phyloP scores from a whole-genome alignment of 1,140 invertebrate genomes.

The Aphelenchoides besseyi region DNA sequence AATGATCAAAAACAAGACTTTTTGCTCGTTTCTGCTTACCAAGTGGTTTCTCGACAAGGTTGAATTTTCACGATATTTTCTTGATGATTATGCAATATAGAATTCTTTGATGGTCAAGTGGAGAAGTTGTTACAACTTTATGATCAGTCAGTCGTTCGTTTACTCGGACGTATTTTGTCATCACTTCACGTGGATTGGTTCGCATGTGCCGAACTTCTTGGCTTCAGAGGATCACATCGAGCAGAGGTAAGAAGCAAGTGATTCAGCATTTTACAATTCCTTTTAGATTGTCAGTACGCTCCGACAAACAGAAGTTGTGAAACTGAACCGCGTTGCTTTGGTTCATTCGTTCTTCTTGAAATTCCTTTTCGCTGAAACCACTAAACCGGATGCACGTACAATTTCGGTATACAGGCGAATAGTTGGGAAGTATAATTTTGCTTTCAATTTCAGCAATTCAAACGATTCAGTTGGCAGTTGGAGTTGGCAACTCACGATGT shows the following conservation, averaged over 20 bases:
- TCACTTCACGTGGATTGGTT: not conserved
- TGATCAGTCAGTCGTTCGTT: not conserved
- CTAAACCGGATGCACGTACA: too few species aligned
- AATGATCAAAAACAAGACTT: not conserved
- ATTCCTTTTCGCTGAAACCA: not conserved
- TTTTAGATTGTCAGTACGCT: not conserved
- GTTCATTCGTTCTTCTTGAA: slow-evolving; percentile 1
- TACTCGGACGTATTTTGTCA: not conserved
- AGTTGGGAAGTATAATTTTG: not conserved
- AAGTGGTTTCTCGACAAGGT: not conserved
- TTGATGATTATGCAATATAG: not conserved
- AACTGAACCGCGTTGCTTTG: not conserved
- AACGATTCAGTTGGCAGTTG: not conserved
- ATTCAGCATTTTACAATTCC: too few species aligned
- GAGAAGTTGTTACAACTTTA: not conserved
- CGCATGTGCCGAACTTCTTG: not conserved
- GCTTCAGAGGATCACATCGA: not conserved
- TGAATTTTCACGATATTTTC: too few species aligned
- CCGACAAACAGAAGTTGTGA: not conserved
- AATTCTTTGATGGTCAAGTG: not conserved
- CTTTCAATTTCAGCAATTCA: not conserved
- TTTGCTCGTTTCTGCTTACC: not conserved
- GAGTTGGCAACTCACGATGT: not conserved
- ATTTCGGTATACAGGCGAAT: too few species aligned
- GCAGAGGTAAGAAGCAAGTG: not conserved